Evolutionary conservation across 2,888 invertebrate species (phyloP), one percentile per base, ranked within the genome.

Genomic region (Diogma glabrata): DNA sequence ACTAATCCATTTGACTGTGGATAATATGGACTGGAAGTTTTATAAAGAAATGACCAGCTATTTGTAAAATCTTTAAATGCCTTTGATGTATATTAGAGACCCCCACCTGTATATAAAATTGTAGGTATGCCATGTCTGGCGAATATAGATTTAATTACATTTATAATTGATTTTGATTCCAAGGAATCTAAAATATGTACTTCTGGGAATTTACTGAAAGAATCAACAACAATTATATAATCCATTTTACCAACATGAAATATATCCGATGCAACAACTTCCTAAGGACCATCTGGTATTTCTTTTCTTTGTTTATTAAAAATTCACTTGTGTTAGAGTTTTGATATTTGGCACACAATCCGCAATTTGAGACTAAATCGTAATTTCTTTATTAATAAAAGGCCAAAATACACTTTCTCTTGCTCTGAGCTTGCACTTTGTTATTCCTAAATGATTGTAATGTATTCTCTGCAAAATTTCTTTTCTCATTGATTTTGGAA

Each of bases 1-100:
- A 55, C 53, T 17, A 57, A 46, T 9, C 57, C 57, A 47, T 58
- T 58, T 14, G 57, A 57, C 46, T 55, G 53, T n/a, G 55, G 52
- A 12, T 55, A 33, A 40, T 55, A 54, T 19, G 57, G 56, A 50
- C 52, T 56, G 3, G 56, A 53, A 8, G 54, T 55, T 10, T 52
- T 52, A 33, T 56, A 56, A 9, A 54, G 22, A 40, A 56, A 54
- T 16, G 52, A 36, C 55, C 56, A 58, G 8, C 50, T 49, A 2
- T 51, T 17, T 51, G 36, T 52, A 54, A 57, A 57, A 4, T 38
- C 30, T 45, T 51, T 51, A 48, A 59, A 57, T 17, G 33, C 16
- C 12, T 47, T 24, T 14, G 54, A 54, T 26, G 40, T 53, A 51
- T 49, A 57, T 24, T 53, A 55, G 7, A 55, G 54, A 12, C 56